Conservation (phyloP, 2,888 invertebrate genomes). For the Philaethria dido region DNA sequence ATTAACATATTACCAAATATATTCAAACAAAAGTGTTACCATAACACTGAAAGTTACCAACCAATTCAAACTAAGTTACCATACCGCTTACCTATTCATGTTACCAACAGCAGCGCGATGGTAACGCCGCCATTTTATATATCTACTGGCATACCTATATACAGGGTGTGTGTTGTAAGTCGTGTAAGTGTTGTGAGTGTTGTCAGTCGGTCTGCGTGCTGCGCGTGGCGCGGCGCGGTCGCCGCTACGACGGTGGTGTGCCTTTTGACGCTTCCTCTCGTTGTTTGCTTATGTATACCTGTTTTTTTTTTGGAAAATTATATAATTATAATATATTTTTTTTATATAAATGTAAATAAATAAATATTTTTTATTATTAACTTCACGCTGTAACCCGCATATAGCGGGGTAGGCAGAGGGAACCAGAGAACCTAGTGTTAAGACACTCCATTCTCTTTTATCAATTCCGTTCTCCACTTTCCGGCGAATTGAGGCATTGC, state of each 20-base stretch:
- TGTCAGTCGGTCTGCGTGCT: conserved; percentile 68
- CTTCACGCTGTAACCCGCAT: too few relatives aligned
- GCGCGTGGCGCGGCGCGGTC: conserved; percentile 57
- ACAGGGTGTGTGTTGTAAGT: conserved; percentile 17
- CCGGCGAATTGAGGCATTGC: too few relatives aligned
- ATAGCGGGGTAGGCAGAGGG: too few relatives aligned
- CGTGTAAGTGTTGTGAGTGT: conserved; percentile 53
- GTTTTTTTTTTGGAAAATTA: conserved; percentile 1
- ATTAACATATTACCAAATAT: neutral
- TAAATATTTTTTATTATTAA: too few relatives aligned
- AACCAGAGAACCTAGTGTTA: too few relatives aligned
- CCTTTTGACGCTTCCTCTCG: conserved; percentile 62
- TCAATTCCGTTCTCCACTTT: too few relatives aligned
- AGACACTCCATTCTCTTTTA: too few relatives aligned
- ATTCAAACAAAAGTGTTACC: too few relatives aligned
- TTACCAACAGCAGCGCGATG: neutral
- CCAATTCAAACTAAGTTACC: too few relatives aligned
- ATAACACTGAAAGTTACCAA: too few relatives aligned
- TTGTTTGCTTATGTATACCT: conserved; percentile 80
- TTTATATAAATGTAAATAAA: neutral
- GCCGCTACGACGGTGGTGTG: conserved; percentile 64
- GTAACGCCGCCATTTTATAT: neutral
- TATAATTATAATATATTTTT: neutral
- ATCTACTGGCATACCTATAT: neutral
- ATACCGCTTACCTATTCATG: neutral